phyloP scores from a whole-genome alignment of 2,113 vertebrate species.

The Pituophis catenifer region DNA sequence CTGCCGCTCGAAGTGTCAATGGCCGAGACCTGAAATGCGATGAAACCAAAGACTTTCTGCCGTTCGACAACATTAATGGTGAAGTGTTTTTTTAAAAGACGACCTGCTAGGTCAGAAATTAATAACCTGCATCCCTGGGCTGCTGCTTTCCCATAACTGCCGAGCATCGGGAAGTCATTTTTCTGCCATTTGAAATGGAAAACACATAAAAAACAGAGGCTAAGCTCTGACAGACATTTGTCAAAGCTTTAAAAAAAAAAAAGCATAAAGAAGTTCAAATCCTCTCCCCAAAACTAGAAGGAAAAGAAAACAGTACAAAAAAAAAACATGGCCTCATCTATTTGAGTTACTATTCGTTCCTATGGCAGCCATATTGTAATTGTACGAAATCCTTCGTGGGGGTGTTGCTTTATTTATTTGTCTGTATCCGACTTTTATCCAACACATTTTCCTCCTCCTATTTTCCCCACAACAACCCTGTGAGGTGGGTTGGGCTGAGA shows the following conservation, averaged over 20 bases:
- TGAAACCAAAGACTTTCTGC: neutral
- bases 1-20: neutral
- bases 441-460: neutral
- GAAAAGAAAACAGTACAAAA: neutral
- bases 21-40: neutral
- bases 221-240: neutral
- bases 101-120: neutral
- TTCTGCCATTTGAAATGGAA: neutral
- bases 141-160: neutral
- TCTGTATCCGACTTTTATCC: neutral
- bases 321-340: neutral
- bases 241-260: neutral
- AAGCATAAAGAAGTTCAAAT: neutral
- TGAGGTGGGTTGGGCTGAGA: neutral
- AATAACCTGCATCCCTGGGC: neutral
- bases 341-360: neutral
- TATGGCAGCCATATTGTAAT: neutral
- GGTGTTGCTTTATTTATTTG: neutral
- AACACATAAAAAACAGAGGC: neutral
- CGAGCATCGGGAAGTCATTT: neutral
- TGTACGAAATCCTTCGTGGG: neutral
- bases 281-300: neutral
- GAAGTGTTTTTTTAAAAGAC: neutral
- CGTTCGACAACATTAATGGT: neutral
- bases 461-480: neutral